These are phyloP conservation scores for Spisula subtruncata DNA, from an alignment of 2,888 invertebrate genomes.

Conservation along the genomic window DNA sequence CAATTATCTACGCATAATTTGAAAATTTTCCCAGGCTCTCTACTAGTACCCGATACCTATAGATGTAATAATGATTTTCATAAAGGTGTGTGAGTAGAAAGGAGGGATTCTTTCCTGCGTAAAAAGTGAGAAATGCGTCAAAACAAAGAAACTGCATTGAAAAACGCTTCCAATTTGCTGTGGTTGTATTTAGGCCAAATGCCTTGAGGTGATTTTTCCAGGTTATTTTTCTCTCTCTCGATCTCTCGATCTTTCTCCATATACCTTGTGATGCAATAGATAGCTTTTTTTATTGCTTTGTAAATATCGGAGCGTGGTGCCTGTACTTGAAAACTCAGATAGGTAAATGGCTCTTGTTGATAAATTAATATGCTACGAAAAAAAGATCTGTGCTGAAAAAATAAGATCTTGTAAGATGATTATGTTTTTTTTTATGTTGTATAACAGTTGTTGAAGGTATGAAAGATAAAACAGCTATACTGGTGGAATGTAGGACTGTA, in stretches of 20 bases:
- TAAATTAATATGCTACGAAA: slow-evolving; percentile 18
- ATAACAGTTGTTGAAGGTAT: neutral
- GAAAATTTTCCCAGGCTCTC: slow-evolving; percentile 19
- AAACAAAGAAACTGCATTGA: slow-evolving; percentile 18
- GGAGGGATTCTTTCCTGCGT: slow-evolving; percentile 11
- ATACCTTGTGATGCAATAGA: slow-evolving; percentile 20
- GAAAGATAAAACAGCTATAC: neutral
- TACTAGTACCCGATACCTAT: too few relatives aligned
- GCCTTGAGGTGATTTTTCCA: slow-evolving; percentile 8
- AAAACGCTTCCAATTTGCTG: neutral
- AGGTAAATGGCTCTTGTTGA: slow-evolving; percentile 14
- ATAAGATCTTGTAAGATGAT: neutral
- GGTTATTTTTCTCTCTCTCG: slow-evolving; percentile 9
- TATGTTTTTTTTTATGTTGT: slow-evolving; percentile 2
- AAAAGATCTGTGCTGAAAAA: slow-evolving; percentile 5
- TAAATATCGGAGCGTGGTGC: slow-evolving; percentile 30
- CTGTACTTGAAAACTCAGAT: slow-evolving; percentile 23
- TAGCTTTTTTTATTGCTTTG: slow-evolving; percentile 29
- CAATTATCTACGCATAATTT: slow-evolving; percentile 23
- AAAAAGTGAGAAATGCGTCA: neutral
- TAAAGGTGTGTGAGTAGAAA: neutral
- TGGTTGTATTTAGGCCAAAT: slow-evolving; percentile 11
- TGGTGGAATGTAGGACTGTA: neutral
- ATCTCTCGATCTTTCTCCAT: too few relatives aligned
- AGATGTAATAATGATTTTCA: neutral